Conservation (phyloP, 2,888 invertebrate genomes). For the Tetrapedia diversipes region DNA sequence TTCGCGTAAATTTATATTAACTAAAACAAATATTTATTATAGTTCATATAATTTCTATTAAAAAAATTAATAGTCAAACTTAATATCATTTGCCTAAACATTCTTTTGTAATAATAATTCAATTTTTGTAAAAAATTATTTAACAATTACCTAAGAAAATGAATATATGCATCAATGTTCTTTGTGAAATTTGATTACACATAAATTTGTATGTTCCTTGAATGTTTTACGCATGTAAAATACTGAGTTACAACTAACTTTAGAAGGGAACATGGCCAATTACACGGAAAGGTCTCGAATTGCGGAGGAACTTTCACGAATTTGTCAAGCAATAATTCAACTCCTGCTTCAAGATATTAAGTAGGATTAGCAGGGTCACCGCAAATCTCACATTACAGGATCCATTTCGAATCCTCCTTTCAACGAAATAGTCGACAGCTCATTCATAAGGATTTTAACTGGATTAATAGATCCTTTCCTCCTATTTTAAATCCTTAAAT, state of each 20-base stretch:
- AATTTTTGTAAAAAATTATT: background rate
- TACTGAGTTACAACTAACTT: conserved; percentile 5
- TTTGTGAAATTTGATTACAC: background rate
- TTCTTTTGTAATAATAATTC: background rate
- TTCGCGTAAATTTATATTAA: background rate
- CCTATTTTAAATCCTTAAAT: conserved; percentile 19
- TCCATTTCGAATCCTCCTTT: conserved; percentile 70
- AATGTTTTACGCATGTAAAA: background rate
- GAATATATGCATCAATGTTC: background rate
- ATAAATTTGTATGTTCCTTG: background rate
- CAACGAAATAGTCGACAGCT: conserved; percentile 63
- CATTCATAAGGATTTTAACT: conserved; percentile 58
- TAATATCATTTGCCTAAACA: background rate
- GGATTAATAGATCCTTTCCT: conserved; percentile 67
- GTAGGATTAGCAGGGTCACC: conserved; percentile 62
- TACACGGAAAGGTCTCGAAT: conserved; percentile 59
- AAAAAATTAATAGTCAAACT: background rate
- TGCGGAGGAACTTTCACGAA: conserved; percentile 63
- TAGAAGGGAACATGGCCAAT: conserved; percentile 38
- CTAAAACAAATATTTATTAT: background rate
- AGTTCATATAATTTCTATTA: background rate
- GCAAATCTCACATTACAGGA: conserved; percentile 72
- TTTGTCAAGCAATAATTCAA: conserved; percentile 68
- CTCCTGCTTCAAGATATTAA: conserved; percentile 59
- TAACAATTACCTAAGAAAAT: background rate